Evolutionary conservation across 23 tunicate genomes (phyloP), one percentile per base, ranked within the genome.

Genomic region (Oikopleura dioica): DNA sequence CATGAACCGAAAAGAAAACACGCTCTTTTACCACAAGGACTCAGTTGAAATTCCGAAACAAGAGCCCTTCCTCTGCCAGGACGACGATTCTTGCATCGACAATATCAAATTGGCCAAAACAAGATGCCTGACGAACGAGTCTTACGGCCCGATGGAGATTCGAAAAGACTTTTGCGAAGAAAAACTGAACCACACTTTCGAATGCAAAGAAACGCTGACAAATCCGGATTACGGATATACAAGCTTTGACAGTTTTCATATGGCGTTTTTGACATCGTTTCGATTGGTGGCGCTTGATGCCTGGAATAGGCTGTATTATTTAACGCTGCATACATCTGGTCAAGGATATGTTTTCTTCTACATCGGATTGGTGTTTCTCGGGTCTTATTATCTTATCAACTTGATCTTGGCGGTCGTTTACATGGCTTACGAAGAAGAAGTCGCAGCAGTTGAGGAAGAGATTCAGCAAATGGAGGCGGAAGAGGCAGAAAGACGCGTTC

Each of bases 401-500:
- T 80, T 94, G 1, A 94, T 94, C 35, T 80, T 94, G 58, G 99
- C 99, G 23, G 99, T 94, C 33, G 99, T 94, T 2, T 94, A 94
- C 75, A 84, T 84, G 89, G 95, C 99, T 1, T 94, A 94, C 59
- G 99, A 86, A 69, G 99, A 94, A 77, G 72, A 63, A 31, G 72
- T 63, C 30, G 72, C 72, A 12, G 72, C 72, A 23, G 72, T 63
- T 16, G 72, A 63, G 33, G 72, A 63, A 63, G 72, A 63, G 26
- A 63, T 63, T 63, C 72, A 63, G 33, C 72, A 63, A 63, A 63
- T 63, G 72, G 72, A 63, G 33, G 72, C 72, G 4, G 72, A 63
- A 63, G 72, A 63, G 26, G 72, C 72, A 2, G 72, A 63, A 28
- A 23, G 72, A 16, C 72, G 72, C 29, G 72, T 63, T 28, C 30